These are phyloP conservation scores for Graphium colonna DNA, from an alignment of 2,888 invertebrate species.

Conservation along the genomic window DNA sequence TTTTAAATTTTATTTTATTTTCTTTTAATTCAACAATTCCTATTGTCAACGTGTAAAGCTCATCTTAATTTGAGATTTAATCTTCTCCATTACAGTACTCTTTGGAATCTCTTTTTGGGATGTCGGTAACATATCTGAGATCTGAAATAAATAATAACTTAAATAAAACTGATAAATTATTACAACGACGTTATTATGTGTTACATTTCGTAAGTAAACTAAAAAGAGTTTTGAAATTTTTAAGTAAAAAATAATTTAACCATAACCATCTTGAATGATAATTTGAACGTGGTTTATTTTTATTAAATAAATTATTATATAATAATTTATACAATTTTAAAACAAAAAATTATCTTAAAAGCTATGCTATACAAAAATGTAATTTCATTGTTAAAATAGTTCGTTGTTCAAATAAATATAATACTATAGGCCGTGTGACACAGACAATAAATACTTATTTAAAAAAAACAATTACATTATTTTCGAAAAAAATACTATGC, in stretches of 20 bases:
- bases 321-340: no score
- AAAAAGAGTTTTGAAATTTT: no score
- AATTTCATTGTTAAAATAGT: conserved; percentile 3
- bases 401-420: conserved; percentile 5
- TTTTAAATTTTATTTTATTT: conserved; percentile 1
- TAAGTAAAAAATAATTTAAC: no score
- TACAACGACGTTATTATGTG: background rate
- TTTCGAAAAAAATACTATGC: no score
- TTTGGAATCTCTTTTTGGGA: conserved; percentile 49
- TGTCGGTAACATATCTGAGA: conserved; percentile 44
- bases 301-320: no score
- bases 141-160: conserved; percentile 39
- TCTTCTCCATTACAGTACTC: conserved; percentile 33
- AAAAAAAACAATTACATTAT: no score
- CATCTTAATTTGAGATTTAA: conserved; percentile 29
- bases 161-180: conserved; percentile 12
- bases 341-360: conserved; percentile 2
- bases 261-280: no score
- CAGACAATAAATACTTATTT: no score
- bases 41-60: conserved; percentile 71
- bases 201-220: no score
- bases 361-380: conserved; percentile 18
- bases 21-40: conserved; percentile 38
- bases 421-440: conserved; percentile 6
- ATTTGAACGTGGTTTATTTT: background rate